These are phyloP conservation scores for Drosophila azteca DNA, from an alignment of 1,140 invertebrate genomes.

Conservation along the genomic window DNA sequence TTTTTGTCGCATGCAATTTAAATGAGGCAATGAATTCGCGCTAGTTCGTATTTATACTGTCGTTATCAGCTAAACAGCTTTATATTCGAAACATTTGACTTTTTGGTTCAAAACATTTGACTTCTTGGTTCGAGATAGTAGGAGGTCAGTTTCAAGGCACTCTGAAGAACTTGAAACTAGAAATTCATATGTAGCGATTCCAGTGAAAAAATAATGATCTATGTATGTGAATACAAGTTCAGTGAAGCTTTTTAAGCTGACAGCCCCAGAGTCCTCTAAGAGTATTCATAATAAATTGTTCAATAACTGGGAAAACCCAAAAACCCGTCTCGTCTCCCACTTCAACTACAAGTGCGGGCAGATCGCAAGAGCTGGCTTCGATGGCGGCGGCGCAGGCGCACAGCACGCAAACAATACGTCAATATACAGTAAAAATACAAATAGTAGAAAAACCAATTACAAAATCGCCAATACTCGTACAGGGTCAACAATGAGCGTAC, in stretches of 20 bases:
- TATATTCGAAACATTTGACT: too few species aligned
- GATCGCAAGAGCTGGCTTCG: not conserved
- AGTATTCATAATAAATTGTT: slow-evolving; percentile 16
- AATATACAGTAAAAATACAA: slow-evolving; percentile 13
- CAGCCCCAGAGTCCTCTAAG: not conserved
- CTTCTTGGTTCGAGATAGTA: too few species aligned
- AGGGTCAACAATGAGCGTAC: slow-evolving; percentile 61
- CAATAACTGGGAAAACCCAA: slow-evolving; percentile 22
- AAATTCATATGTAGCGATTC: too few species aligned
- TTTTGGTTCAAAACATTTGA: too few species aligned
- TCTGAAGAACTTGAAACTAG: too few species aligned
- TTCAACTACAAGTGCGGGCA: too few species aligned
- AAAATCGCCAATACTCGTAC: slow-evolving; percentile 65
- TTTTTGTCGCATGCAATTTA: slow-evolving; percentile 32
- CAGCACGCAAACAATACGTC: slow-evolving; percentile 17
- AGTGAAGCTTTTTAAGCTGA: slow-evolving; percentile 20
- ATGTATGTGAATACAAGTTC: slow-evolving; percentile 14
- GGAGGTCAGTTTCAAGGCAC: too few species aligned
- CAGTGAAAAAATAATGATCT: too few species aligned
- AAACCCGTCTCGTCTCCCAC: not conserved
- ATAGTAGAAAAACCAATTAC: slow-evolving; percentile 58
- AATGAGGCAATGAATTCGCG: slow-evolving; percentile 27
- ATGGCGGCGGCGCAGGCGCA: slow-evolving; percentile 15
- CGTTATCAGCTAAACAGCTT: too few species aligned
- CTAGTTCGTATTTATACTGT: slow-evolving; percentile 1